Conservation (phyloP, 2,113 vertebrate genomes). For the Megaceryle maxima region DNA sequence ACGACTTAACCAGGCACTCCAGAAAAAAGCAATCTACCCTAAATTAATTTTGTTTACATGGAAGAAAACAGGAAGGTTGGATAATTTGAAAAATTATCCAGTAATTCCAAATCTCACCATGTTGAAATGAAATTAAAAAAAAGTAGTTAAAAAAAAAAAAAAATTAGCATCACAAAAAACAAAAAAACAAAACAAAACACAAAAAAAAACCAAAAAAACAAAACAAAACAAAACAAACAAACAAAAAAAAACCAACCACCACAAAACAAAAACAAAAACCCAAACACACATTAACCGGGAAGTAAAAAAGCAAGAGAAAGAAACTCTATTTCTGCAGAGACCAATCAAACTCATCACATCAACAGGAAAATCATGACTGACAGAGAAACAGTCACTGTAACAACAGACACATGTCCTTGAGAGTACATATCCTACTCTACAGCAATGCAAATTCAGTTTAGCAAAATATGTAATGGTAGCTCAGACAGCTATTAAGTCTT, state of each 20-base stretch:
- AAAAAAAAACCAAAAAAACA: too few relatives aligned
- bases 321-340: background rate
- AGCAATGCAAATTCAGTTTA: background rate
- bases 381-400: background rate
- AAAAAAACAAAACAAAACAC: too few relatives aligned
- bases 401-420: background rate
- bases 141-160: background rate
- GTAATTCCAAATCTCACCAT: background rate
- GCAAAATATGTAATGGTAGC: background rate
- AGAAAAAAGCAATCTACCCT: background rate
- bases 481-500: background rate
- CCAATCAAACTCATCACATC: background rate
- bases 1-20: background rate
- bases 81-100: background rate
- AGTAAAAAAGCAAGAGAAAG: background rate
- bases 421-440: background rate
- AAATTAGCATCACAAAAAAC: background rate
- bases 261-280: too few relatives aligned
- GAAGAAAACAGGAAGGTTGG: background rate
- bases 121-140: background rate
- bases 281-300: too few relatives aligned
- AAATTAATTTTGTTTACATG: background rate
- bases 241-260: too few relatives aligned
- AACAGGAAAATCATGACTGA: background rate
- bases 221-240: too few relatives aligned